Conservation (phyloP, 2,797 vertebrate genomes). For the Sternotherus odoratus region DNA sequence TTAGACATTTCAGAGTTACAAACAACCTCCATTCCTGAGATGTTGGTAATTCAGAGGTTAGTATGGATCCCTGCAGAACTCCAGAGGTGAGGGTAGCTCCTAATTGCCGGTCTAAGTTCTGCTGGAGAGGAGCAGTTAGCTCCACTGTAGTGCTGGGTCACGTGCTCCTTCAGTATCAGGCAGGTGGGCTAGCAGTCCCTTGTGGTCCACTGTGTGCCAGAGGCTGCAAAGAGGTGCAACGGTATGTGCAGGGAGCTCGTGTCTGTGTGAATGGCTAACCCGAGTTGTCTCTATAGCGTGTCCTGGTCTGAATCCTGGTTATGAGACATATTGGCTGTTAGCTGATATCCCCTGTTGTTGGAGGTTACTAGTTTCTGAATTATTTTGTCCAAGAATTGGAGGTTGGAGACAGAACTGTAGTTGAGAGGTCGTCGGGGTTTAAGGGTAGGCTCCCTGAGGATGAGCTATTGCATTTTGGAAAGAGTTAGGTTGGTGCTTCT, state of each 20-base stretch:
- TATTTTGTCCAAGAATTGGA: not conserved
- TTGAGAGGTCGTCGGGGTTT: not conserved
- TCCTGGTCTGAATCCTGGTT: not conserved
- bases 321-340: rapidly evolving
- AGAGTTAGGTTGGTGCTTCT: not conserved
- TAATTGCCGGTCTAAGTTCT: no score
- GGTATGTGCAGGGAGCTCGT: not conserved
- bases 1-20: no score
- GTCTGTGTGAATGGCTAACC: not conserved
- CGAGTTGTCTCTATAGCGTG: not conserved
- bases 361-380: not conserved
- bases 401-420: not conserved
- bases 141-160: no score
- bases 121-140: no score
- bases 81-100: no score
- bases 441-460: not conserved
- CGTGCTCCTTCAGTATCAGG: no score
- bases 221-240: no score
- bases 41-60: no score
- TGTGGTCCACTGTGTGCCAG: no score
- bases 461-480: not conserved
- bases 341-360: not conserved
- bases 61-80: no score
- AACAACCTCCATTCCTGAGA: no score
- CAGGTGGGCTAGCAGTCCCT: no score